These are phyloP conservation scores for Perognathus longimembris DNA, from an alignment of 2,113 vertebrate genomes.

Conservation along the genomic window DNA sequence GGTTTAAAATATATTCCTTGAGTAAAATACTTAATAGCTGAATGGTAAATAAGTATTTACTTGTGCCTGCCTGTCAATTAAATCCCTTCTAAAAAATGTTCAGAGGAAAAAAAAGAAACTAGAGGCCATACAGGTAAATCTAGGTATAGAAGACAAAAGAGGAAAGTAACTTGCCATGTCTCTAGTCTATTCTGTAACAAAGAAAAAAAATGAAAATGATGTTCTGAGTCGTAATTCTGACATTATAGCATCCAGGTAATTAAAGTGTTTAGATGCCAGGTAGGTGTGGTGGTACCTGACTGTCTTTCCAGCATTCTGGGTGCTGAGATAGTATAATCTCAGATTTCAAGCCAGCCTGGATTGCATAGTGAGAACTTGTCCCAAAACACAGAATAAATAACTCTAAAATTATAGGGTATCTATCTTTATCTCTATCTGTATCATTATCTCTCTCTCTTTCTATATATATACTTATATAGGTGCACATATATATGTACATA, in stretches of 20 bases:
- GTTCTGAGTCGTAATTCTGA: background rate
- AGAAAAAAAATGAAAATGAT: background rate
- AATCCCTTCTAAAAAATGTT: slow-evolving; percentile 5
- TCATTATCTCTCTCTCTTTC: too few relatives aligned
- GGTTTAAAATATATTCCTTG: background rate
- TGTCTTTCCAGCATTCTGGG: too few relatives aligned
- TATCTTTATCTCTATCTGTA: too few relatives aligned
- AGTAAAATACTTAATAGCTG: background rate
- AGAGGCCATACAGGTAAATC: slow-evolving; percentile 21
- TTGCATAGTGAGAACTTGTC: too few relatives aligned
- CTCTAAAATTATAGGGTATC: too few relatives aligned
- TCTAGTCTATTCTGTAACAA: background rate
- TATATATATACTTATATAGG: too few relatives aligned
- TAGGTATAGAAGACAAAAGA: background rate
- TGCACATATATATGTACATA: too few relatives aligned
- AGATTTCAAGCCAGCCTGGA: too few relatives aligned
- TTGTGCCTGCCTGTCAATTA: background rate
- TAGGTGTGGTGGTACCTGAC: background rate
- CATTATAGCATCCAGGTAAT: background rate
- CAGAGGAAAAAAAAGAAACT: slow-evolving; percentile 33
- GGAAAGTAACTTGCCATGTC: background rate
- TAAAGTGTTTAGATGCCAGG: background rate
- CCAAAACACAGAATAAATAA: too few relatives aligned
- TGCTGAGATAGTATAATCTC: too few relatives aligned
- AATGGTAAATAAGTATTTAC: slow-evolving; percentile 25